Evolutionary conservation across 2,888 invertebrate genomes (phyloP).

Genomic region (Epinotia bilunana): DNA sequence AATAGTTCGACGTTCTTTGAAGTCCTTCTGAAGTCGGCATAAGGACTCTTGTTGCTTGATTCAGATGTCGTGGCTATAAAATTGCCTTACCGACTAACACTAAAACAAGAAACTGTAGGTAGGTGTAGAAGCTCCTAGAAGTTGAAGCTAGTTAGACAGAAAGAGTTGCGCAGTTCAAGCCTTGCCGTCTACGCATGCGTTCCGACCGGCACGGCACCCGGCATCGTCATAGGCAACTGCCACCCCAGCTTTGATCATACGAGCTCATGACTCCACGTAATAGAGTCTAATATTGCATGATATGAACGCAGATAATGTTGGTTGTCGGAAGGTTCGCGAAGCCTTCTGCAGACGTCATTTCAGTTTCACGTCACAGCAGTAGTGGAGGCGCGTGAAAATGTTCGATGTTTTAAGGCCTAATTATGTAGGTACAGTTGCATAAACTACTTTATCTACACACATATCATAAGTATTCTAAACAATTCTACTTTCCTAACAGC

Average conservation of each 20-base stretch:
- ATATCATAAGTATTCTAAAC: no score
- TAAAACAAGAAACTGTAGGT: not conserved
- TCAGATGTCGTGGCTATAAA: not conserved
- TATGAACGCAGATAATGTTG: conserved; percentile 53
- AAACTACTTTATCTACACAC: no score
- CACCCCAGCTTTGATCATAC: not conserved
- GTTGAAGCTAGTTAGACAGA: not conserved
- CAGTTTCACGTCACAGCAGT: conserved; percentile 57
- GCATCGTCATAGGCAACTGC: not conserved
- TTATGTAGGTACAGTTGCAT: no score
- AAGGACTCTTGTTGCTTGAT: not conserved
- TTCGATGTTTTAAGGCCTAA: no score
- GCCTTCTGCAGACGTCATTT: conserved; percentile 58
- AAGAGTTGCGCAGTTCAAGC: not conserved
- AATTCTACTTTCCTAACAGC: no score
- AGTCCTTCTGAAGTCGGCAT: not conserved
- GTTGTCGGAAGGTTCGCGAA: conserved; percentile 65
- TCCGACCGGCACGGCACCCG: not conserved
- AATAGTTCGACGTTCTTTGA: not conserved
- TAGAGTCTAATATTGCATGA: not conserved
- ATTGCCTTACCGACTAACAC: not conserved
- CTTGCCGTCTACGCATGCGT: conserved; percentile 10
- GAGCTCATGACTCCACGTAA: not conserved
- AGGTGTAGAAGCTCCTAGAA: conserved; percentile 8
- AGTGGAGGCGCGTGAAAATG: no score